phyloP scores from a whole-genome alignment of 2,888 invertebrate species.

The Mythimna pallens region DNA sequence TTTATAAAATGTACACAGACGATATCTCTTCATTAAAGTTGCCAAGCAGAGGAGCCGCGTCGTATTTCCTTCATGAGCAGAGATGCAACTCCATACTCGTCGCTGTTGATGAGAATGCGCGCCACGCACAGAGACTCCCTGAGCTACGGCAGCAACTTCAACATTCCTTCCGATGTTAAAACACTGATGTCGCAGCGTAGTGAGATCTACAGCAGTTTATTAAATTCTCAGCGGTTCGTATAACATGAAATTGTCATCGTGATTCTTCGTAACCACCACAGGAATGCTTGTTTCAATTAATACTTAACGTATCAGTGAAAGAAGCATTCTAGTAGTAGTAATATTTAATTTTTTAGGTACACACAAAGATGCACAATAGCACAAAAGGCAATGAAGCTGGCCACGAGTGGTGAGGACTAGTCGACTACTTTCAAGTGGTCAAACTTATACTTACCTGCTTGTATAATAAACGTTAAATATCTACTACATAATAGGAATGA shows the following conservation, averaged over 20 bases:
- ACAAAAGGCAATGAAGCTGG: background rate
- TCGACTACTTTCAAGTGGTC: background rate
- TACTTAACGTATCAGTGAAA: no score
- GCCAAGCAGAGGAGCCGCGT: constrained; percentile 69
- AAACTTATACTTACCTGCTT: background rate
- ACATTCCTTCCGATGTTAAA: constrained; percentile 30
- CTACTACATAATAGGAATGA: background rate
- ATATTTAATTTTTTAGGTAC: background rate
- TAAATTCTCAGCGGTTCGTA: constrained; percentile 66
- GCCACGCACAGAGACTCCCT: constrained; percentile 61
- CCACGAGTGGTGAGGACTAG: background rate
- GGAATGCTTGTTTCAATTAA: background rate
- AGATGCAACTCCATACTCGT: constrained; percentile 73
- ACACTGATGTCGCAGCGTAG: constrained; percentile 71
- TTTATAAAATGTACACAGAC: background rate
- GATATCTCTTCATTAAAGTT: constrained; percentile 60
- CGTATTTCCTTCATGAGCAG: constrained; percentile 85
- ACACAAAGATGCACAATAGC: background rate
- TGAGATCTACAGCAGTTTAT: constrained; percentile 66
- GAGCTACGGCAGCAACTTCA: constrained; percentile 45
- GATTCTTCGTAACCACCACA: background rate
- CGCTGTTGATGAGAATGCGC: constrained; percentile 71
- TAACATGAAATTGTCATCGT: background rate
- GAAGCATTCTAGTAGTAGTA: background rate
- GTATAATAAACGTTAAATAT: background rate